Base-by-base conservation (phyloP, 2,888 invertebrate species). In the Eupithecia vulgata region DNA sequence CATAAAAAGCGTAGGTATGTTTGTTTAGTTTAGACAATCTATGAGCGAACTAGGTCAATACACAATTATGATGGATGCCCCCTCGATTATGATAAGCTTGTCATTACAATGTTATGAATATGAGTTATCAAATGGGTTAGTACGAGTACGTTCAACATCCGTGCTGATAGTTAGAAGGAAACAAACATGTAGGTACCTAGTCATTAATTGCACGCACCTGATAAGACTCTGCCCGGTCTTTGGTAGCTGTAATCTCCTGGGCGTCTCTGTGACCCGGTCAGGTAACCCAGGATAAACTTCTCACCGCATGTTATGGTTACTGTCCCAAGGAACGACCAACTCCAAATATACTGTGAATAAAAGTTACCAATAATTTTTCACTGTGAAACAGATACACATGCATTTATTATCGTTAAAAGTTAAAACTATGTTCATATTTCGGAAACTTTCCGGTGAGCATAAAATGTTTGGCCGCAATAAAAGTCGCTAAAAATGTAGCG, bases 211-310 rank as follows among this genome's bases (percentile, higher is more conserved):
- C 48, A 52, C 48, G 48, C 10, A 84, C 94, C 95, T 81, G 96
- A 96, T 73, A 96, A 95, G 45, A 95, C 95, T 75, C 95, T 91
- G 72, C 96, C 96, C 13, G 98, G 98, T 76, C 97, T 95, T 72
- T 96, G 96, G 88, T 98, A 98, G 88, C 96, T 97, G 81, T 95
- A 94, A 91, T 98, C 97, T 30, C 97, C 97, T 30, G 96, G 96
- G 74, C 96, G 95, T 76, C 98, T 94, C 85, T 97, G 96, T 15
- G 98, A 97, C 6, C 98, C 98, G 1, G 98, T 98, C 79, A 98
- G 92, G 89, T 98, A 98, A 67, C 98, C 98, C 76, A 98, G 93
- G 30, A 96, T 97, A 87, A 97, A 97, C 67, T 95, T 95, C 81
- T 97, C 93, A 45, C 88, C 90, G 21, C 79, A 81, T 34, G 88